A percentile compares a stretch with the other conserved stretches of the same genome.
Conservation (phyloP, 2,797 vertebrate species). For the Chloroceryle inda region DNA sequence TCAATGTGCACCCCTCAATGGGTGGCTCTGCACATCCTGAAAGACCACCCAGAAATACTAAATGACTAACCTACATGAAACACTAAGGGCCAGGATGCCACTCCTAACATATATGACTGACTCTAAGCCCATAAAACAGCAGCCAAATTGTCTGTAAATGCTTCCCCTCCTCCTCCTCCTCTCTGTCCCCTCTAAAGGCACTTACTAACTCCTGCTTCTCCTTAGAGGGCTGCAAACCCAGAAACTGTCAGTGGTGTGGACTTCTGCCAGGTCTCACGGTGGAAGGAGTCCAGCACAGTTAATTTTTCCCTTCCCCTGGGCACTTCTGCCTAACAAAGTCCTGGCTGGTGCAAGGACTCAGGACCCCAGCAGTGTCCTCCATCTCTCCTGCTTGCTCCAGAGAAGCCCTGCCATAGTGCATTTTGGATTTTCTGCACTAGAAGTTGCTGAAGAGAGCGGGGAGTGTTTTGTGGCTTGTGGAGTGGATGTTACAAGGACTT, state of each 20-base stretch:
- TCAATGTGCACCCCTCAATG: background rate
- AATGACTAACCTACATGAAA: background rate
- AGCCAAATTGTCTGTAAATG: background rate
- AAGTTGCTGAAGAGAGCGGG: background rate
- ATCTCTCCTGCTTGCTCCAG: background rate
- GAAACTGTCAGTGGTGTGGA: background rate
- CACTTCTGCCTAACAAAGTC: background rate
- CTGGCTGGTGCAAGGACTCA: accelerated
- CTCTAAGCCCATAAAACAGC: background rate
- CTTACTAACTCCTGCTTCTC: background rate
- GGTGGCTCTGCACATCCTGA: background rate
- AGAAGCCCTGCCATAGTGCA: background rate
- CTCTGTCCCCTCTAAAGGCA: background rate
- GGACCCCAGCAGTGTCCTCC: background rate
- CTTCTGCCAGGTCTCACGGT: background rate
- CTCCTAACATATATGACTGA: background rate
- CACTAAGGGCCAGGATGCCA: background rate
- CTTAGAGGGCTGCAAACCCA: background rate
- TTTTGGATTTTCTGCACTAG: background rate
- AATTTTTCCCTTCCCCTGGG: background rate
- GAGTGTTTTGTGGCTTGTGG: background rate
- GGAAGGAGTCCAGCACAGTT: background rate
- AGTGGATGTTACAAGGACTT: background rate
- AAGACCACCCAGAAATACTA: background rate
- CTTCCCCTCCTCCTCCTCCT: background rate